Evolutionary conservation across 2,888 invertebrate species (phyloP), one percentile per base, ranked within the genome.

Genomic region (Lymantria monacha): DNA sequence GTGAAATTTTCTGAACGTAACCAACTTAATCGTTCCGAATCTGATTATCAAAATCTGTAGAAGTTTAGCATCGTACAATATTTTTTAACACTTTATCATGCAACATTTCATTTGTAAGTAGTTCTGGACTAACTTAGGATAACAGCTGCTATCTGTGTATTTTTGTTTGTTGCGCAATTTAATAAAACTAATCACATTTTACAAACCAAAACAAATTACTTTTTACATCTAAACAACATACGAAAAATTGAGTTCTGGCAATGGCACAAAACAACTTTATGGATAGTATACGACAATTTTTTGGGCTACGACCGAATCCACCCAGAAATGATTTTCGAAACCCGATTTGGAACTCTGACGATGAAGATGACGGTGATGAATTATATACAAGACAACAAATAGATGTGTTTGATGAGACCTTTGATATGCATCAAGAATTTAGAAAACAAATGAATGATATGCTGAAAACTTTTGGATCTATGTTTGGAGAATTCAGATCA

Each of bases 271-370:
- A 66, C 43, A 69, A 74, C 36, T 80, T 90, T 53, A 81, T 87
- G 81, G 80, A 83, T 48, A 85, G 74, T 67, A 57, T 91, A 44
- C 77, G 79, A 30, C 64, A 76, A 31, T 87, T 89, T 70, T 76
- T 91, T 49, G 90, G 90, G 30, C 40, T 87, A 33, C 66, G 66
- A 30, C 69, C 72, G 44, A 78, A 83, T 48, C 79, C 83, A 37
- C 88, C 87, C 22, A 72, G 74, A 63, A 91, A 88, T 56, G 88
- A 90, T 61, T 91, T 91, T 64, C 81, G 91, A 45, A 91, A 91
- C 65, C 91, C 91, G 5, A 88, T 91, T 62, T 90, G 91, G 90
- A 83, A 81, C 48, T 82, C 85, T 7, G 89, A 89, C 53, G 89
- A 89, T 55, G 89, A 89, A 60, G 90, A 89, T 54, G 85, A 85